Percentiles rank a stretch among this genome's conserved stretches.
phyloP scores from a whole-genome alignment of 2,888 invertebrate species.

The Aporophyla nigra region DNA sequence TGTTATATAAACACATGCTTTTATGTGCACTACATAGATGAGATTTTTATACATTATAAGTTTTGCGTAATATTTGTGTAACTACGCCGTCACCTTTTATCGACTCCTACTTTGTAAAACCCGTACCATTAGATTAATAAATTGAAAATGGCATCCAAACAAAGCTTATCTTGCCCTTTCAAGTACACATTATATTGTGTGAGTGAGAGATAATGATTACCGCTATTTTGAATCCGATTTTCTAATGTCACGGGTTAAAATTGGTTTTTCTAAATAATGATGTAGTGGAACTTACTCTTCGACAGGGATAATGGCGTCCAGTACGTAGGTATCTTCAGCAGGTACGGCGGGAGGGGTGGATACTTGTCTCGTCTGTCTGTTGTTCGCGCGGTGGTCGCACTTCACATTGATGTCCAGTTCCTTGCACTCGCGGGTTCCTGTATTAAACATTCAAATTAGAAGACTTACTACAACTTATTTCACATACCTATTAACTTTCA shows the following conservation, averaged over 20 bases:
- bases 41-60: constrained; percentile 53
- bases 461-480: neutral
- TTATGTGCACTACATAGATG: constrained; percentile 68
- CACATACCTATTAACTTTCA: no score
- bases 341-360: constrained; percentile 89
- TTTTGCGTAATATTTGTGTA: constrained; percentile 52
- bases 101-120: constrained; percentile 36
- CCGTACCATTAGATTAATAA: neutral
- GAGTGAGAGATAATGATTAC: neutral
- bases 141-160: neutral
- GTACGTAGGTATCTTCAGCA: constrained; percentile 95
- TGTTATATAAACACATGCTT: constrained; percentile 71
- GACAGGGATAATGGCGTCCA: constrained; percentile 95
- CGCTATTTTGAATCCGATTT: neutral
- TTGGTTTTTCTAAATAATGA: constrained; percentile 13
- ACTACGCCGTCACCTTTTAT: constrained; percentile 74
- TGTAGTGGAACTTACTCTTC: constrained; percentile 93
- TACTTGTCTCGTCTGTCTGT: constrained; percentile 92
- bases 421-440: constrained; percentile 95
- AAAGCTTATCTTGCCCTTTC: neutral
- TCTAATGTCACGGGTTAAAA: neutral
- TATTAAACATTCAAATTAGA: neutral
- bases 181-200: neutral
- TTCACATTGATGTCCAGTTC: constrained; percentile 97
- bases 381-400: constrained; percentile 95